Base-by-base conservation (phyloP, 2,113 vertebrate species). In the Ochotona curzoniae region DNA sequence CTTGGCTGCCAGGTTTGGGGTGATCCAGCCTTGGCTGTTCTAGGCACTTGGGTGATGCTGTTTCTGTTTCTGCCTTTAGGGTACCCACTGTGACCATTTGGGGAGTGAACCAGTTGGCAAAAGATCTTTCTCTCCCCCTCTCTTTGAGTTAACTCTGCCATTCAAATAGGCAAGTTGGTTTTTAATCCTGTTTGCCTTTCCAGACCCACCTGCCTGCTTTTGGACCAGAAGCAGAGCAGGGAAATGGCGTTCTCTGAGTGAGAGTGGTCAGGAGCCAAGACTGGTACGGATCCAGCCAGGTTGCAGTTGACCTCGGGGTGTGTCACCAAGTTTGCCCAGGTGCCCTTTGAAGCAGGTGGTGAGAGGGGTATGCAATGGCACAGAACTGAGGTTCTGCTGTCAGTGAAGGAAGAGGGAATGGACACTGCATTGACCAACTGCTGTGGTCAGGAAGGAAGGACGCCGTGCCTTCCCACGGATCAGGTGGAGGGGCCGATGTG, bases 391-490 rank as follows among this genome's bases (percentile, higher is more conserved):
- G 54, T 18, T 57, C 12, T 57, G 54, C 54, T 57, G 6, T 57
- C 14, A 18, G 18, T 14, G 54, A 57, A 57, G 9, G 54, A 57
- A 57, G 18, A 57, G 54, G 54, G 14, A 57, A 18, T 57, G 54
- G 14, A 57, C 18, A 57, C 18, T 57, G 54, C 13, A 5, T 14
- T 57, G 54, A 2, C 6, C 38, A 44, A 44, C 38, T 51, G 0
- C 32, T 69, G 5, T 51, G 83, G 44, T n/a, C n/a, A 6, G 30
- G 57, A 89, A 89, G 91, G 44, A 95, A 47, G 63, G 83, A 70
- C 88, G 6, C 32, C 70, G 51, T 2, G 23, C 79, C 38, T 82
- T 32, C 44, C 51, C 35, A 64, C 70, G 74, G 74, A n/a, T 83
- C 82, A n/a, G 49, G 12, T 64, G 64, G 25, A 69, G 23, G 14